A percentile compares a stretch with the other conserved stretches of the same genome.
These are phyloP conservation scores for Encarsia formosa DNA, from an alignment of 2,888 invertebrate species.

Conservation along the genomic window DNA sequence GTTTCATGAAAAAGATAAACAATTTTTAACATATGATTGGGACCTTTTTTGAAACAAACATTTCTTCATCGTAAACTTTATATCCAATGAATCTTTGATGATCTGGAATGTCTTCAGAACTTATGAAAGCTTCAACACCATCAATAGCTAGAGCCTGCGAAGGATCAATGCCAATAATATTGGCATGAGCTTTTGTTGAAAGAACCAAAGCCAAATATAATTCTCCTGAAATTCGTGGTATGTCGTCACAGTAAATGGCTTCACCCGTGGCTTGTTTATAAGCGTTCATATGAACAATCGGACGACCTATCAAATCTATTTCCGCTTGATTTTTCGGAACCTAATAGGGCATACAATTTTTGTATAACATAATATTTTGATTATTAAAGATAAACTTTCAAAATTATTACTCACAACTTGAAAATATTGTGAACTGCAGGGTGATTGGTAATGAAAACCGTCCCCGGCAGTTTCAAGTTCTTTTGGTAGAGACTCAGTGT, in stretches of 20 bases:
- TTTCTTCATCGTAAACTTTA: constrained; percentile 71
- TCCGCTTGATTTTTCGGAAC: constrained; percentile 56
- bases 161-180: constrained; percentile 68
- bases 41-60: constrained; percentile 72
- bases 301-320: constrained; percentile 74
- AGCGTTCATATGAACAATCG: constrained; percentile 73
- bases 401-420: constrained; percentile 46
- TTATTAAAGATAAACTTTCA: background rate
- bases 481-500: constrained; percentile 53
- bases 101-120: constrained; percentile 67
- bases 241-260: constrained; percentile 84
- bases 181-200: constrained; percentile 76
- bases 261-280: constrained; percentile 84
- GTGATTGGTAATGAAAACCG: constrained; percentile 57
- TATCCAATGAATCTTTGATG: constrained; percentile 65
- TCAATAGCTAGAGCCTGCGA: constrained; percentile 66
- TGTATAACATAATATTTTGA: too few relatives aligned
- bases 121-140: constrained; percentile 75
- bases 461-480: constrained; percentile 42
- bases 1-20: background rate
- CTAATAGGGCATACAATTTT: constrained; percentile 29
- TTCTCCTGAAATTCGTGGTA: constrained; percentile 70
- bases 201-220: constrained; percentile 73
- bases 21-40: background rate
- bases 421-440: constrained; percentile 70